Evolutionary conservation across 2,113 vertebrate genomes (phyloP).

Genomic region (Zosterops lateralis): DNA sequence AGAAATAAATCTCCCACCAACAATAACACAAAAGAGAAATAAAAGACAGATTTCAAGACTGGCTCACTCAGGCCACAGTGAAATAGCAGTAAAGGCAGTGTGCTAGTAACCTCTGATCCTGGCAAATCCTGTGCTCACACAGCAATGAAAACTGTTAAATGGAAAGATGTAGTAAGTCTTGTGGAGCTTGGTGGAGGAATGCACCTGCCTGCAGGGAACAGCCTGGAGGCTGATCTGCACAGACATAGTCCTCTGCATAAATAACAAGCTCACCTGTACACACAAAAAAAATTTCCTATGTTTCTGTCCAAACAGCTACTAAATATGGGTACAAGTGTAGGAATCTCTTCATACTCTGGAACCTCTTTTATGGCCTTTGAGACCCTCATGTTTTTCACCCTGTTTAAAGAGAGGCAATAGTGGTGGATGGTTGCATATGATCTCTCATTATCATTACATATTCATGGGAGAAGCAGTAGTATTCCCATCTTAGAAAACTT

Average conservation of each 20-base stretch:
- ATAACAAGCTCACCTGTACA: neutral
- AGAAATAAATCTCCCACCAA: constrained; percentile 54
- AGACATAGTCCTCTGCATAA: neutral
- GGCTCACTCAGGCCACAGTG: neutral
- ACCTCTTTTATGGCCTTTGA: neutral
- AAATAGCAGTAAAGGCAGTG: constrained; percentile 30
- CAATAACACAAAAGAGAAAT: constrained; percentile 44
- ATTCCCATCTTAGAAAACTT: neutral
- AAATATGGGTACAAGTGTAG: neutral
- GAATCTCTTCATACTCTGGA: neutral
- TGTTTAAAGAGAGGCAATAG: neutral
- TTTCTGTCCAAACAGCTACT: neutral
- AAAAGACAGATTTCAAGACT: constrained; percentile 50
- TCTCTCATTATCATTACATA: neutral
- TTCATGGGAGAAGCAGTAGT: neutral
- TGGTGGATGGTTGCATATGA: neutral
- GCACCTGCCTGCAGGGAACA: neutral
- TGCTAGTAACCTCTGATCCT: constrained; percentile 49
- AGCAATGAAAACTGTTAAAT: constrained; percentile 41
- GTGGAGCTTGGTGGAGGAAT: neutral
- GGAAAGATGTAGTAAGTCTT: neutral
- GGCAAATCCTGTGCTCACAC: constrained; percentile 17
- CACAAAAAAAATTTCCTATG: neutral
- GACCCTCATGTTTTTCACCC: neutral
- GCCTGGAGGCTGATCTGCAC: neutral